Percentiles rank a stretch among this genome's conserved stretches.
These are phyloP conservation scores for Onychomys torridus DNA, from an alignment of 2,797 vertebrate species.

Conservation along the genomic window DNA sequence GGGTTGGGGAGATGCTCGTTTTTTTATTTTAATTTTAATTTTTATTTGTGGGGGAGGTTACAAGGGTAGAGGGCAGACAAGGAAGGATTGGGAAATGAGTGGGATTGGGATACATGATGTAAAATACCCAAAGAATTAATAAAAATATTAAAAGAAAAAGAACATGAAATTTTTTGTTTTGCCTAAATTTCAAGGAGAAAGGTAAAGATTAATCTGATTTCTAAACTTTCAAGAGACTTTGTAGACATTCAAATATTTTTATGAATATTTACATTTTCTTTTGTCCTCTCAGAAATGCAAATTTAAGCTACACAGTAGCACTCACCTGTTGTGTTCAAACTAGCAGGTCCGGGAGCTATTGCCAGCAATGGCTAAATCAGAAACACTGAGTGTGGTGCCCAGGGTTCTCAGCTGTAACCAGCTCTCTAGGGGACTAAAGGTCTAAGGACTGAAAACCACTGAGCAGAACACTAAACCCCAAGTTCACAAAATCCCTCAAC, in stretches of 20 bases:
- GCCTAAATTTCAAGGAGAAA: neutral
- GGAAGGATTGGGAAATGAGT: neutral
- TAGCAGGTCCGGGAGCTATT: neutral
- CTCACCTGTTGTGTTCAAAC: neutral
- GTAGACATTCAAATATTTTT: neutral
- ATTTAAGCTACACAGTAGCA: neutral
- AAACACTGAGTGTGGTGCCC: neutral
- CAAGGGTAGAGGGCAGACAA: neutral
- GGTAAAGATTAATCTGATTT: neutral
- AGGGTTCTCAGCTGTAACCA: neutral
- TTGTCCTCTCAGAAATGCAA: neutral
- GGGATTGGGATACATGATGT: neutral
- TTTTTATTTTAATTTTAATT: neutral
- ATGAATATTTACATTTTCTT: neutral
- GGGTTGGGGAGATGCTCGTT: neutral
- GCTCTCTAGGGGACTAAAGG: neutral
- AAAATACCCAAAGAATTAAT: neutral
- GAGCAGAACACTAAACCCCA: neutral
- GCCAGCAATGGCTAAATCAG: neutral
- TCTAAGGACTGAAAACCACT: neutral
- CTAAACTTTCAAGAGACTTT: neutral
- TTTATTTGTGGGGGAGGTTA: neutral
- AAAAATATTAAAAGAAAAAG: neutral
- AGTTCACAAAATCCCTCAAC: neutral
- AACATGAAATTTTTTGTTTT: neutral